Evolutionary conservation across 2,797 vertebrate species (phyloP).

Genomic region (Tragopan temminckii): DNA sequence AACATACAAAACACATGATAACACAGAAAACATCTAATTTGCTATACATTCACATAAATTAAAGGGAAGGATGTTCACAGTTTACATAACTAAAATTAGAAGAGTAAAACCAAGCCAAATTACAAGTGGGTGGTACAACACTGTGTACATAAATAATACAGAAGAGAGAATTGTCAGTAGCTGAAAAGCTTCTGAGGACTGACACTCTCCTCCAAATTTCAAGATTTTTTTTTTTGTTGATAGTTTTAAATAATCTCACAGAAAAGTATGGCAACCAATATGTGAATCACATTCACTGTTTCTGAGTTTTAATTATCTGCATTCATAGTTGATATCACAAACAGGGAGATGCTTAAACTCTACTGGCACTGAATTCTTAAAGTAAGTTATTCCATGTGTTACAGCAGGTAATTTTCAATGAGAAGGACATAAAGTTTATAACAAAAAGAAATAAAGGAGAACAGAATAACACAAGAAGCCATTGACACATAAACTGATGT

Average conservation of each 20-base stretch:
- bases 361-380: constrained; percentile 6
- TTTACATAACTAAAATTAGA: background rate
- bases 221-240: background rate
- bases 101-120: background rate
- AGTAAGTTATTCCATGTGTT: background rate
- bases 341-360: background rate
- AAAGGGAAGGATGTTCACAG: background rate
- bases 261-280: constrained; percentile 3
- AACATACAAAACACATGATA: background rate
- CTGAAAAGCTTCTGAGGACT: background rate
- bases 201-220: background rate
- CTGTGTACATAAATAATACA: background rate
- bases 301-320: constrained; percentile 20
- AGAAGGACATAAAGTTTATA: background rate
- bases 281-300: background rate
- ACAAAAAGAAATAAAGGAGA: background rate
- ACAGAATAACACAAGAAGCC: background rate
- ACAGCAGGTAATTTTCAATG: background rate
- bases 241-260: constrained; percentile 18
- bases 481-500: background rate
- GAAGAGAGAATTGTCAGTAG: background rate
- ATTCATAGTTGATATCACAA: constrained; percentile 32
- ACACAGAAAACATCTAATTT: background rate
- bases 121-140: background rate
- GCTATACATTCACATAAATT: background rate